Evolutionary conservation across 2,113 vertebrate species (phyloP), one percentile per base, ranked within the genome.

Genomic region (Eulemur rufifrons): DNA sequence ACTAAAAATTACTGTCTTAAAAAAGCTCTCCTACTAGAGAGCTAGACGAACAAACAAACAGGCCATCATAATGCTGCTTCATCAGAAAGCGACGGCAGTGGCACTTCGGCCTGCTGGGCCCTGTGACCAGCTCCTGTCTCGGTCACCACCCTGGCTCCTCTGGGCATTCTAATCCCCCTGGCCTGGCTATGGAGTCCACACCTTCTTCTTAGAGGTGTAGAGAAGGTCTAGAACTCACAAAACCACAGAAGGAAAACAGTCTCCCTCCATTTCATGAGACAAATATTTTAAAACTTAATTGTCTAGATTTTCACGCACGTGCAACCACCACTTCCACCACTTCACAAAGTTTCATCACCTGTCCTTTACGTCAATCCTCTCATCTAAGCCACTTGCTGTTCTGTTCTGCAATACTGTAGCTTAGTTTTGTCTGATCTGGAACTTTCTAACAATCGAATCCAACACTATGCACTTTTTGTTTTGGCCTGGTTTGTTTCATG

Each of bases 71-170:
- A 25, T 50, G 42, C 1, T 23, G 45, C 12, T 4, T 84, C 84
- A 7, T n/a, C 37, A 63, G 78, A 47, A 71, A 66, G 45, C 0
- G 0, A 23, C 0, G 5, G 13, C 5, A 5, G 42, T 0, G 32
- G 23, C n/a, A 8, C 1, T 0, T 3, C 6, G 5, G 32, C 77
- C 32, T 29, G 54, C 34, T 8, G 10, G 2, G 27, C 29, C 23
- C 32, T 1, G 11, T 5, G 1, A 1, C 18, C 18, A 21, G 11
- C 37, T 59, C 25, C 25, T 10, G 8, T 7, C 0, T 10, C 3
- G 8, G 23, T 39, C 11, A 2, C 45, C 8, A 3, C 13, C 20
- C 42, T 23, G 32, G 20, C 21, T 56, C 12, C 64, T 34, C 17
- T n/a, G 32, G 23, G 20, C 17, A 13, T 42, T 52, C 42, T 27